These are phyloP conservation scores for Lophochroa leadbeateri DNA, from an alignment of 2,113 vertebrate genomes.

Conservation along the genomic window DNA sequence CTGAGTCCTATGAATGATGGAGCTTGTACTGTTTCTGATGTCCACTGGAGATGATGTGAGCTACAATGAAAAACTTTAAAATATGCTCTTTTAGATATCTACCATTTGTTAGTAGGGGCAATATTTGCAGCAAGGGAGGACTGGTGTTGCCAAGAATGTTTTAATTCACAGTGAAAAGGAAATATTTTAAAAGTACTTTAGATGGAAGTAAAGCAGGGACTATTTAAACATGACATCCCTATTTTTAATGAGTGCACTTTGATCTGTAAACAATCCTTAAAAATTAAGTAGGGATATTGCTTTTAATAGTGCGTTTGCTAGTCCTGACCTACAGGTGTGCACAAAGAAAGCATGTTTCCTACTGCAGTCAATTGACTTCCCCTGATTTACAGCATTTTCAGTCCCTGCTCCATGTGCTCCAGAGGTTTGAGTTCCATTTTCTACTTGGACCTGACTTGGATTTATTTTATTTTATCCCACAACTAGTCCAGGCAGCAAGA, in stretches of 20 bases:
- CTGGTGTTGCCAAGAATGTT: background rate
- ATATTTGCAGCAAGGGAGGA: background rate
- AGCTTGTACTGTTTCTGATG: background rate
- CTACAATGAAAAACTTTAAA: background rate
- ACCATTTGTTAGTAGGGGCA: background rate
- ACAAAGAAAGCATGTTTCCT: background rate
- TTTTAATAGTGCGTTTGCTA: slow-evolving; percentile 13
- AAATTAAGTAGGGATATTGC: slow-evolving; percentile 23
- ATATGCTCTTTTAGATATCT: background rate
- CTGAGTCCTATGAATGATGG: background rate
- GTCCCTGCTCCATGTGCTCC: background rate
- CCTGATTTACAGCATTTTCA: slow-evolving; percentile 27
- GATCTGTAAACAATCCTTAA: slow-evolving; percentile 52
- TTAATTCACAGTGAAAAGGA: slow-evolving; percentile 22
- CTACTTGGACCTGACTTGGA: background rate
- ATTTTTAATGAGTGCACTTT: slow-evolving; percentile 41
- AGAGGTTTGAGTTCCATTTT: background rate
- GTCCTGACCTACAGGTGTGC: slow-evolving; percentile 40
- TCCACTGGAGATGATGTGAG: background rate
- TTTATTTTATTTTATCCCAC: slow-evolving; percentile 38
- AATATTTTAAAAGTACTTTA: slow-evolving; percentile 11
- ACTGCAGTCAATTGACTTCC: slow-evolving; percentile 19
- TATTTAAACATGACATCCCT: slow-evolving; percentile 18
- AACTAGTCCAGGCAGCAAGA: background rate
- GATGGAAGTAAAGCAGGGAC: background rate